Evolutionary conservation across 64 coral and sea anemone species (phyloP), one percentile per base, ranked within the genome.

Genomic region (Hydrozoanthus tunicans): DNA sequence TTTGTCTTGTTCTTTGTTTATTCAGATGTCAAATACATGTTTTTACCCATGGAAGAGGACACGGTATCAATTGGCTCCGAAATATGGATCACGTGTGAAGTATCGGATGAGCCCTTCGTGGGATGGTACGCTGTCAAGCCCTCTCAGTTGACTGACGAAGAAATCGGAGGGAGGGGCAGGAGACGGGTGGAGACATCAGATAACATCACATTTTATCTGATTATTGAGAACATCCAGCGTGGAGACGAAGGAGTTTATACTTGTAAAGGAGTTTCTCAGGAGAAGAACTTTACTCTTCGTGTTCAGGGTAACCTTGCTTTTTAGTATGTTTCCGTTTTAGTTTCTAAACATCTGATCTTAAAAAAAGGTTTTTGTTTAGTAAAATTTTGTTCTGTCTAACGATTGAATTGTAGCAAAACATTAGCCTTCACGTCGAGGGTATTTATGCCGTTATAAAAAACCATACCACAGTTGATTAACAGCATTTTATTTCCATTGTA

Each of bases 11-110:
- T 59, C 54, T n/a, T 57, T 79, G 23, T 17, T 14, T 2, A 61
- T 0, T 7, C 25, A 81, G 79, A 51, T 64, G 6, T 10, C 25
- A 13, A 64, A 4, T 10, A 12, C 59, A 59, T 81, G 58, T 81
- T 81, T 63, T 59, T 81, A 5, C 79, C 79, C 5, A 4, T 81
- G 25, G 79, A 63, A 14, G 59, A 81, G 24, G 79, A 81, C 59
- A 32, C 20, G 26, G 59, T 62, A 2, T 43, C 59, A 51, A 4
- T 64, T 43, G 79, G 79, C 5, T 81, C 79, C 5, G 59, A 81
- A 1, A 4, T 81, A 12, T 81, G 59, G 60, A 32, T 81, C 79
- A 81, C 79, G 59, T 81, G 79, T 51, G 79, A 81, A 51, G 79
- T 63, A 26, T 63, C 59, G 2, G 59, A 9, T 2, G 79, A 64